A percentile compares a stretch with the other conserved stretches of the same genome.
Conservation (phyloP, 2,797 vertebrate species). For the Pelobates cultripes region DNA sequence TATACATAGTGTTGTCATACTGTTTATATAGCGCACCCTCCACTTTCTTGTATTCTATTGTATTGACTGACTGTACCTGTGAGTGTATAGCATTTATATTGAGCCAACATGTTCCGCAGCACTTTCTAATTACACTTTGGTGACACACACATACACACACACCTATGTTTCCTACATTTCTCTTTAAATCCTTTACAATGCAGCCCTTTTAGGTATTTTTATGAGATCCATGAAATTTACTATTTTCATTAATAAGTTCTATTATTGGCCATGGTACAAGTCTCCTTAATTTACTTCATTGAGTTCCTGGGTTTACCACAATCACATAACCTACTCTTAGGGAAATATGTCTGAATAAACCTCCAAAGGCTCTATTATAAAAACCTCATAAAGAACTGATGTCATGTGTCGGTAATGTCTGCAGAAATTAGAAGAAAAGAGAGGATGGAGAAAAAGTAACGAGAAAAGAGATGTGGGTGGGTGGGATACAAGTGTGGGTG, state of each 20-base stretch:
- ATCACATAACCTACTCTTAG: constrained; percentile 26
- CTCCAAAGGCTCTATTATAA: constrained; percentile 13
- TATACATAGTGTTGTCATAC: too few species aligned
- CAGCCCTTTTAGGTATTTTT: background rate
- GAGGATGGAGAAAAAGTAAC: background rate
- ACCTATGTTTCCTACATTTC: background rate
- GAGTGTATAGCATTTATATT: too few species aligned
- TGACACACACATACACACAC: too few species aligned
- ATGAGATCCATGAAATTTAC: background rate
- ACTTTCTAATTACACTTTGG: too few species aligned
- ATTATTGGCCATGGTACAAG: background rate
- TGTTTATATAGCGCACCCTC: too few species aligned
- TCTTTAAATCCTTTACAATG: background rate
- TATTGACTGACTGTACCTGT: too few species aligned
- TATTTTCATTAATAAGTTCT: background rate
- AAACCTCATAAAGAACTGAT: constrained; percentile 34
- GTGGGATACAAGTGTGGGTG: background rate
- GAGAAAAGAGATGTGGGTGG: background rate
- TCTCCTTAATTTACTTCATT: background rate
- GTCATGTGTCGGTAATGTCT: constrained; percentile 40
- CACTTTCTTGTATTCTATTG: too few species aligned
- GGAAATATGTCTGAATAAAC: constrained; percentile 17
- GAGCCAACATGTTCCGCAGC: too few species aligned
- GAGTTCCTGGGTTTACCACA: background rate
- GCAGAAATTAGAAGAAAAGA: background rate